Evolutionary conservation across 1,140 invertebrate genomes (phyloP), one percentile per base, ranked within the genome.

Genomic region (Bombyx mori): DNA sequence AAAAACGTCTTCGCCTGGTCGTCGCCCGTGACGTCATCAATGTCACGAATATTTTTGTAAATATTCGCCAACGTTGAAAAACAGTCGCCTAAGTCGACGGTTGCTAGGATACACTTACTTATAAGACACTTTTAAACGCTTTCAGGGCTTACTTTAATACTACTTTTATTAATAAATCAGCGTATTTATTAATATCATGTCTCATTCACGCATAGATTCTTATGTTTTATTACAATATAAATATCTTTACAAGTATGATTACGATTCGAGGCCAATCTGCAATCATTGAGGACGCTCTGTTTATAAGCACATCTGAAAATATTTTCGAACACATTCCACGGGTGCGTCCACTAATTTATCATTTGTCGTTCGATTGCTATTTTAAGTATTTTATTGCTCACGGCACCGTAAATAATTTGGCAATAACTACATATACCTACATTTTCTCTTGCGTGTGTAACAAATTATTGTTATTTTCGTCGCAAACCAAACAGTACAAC

Each of bases 281-380:
- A 43, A 22, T 52, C 56, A 58, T 60, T 54, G 57, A 63, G 57
- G 55, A 51, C 54, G 60, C 44, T 42, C 44, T 57, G 73, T 77
- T 77, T 77, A 70, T 72, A 75, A 74, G 71, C 71, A 71, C 65
- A 42, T 54, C 63, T 67, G 62, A 71, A 79, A 77, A 77, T 73
- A 74, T 79, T 73, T 73, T 60, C 57, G 61, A 58, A 52, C 61
- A 63, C 51, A 61, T 57, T 54, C 56, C 57, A 53, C 47, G 55
- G 43, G 42, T 46, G 50, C 47, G 48, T 48, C 53, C 44, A 45
- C 18, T 35, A 56, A 35, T 18, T 54, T 42, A 18, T 54, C 53
- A 35, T 35, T 35, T 35, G 26, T 5, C 26, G 26, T 35, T 35
- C 26, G 26, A 35, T 35, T 35, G 26, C 26, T 35, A 35, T 35